phyloP scores from a whole-genome alignment of 2,888 invertebrate genomes.

The Drosophila nr. perissopoda region DNA sequence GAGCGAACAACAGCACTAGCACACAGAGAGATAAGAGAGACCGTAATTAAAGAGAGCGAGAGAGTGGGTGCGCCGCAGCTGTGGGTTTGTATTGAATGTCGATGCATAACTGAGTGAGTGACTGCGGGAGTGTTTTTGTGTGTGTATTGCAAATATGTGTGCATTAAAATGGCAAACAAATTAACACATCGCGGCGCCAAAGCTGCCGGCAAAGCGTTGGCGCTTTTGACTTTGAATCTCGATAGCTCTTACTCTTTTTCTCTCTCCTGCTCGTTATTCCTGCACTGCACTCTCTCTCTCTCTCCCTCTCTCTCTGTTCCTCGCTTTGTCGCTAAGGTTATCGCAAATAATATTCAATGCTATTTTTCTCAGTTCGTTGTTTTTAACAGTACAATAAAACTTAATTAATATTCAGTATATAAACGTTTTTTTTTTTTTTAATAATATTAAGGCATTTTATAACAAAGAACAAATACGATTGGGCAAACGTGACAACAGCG shows the following conservation, averaged over 20 bases:
- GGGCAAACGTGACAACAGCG: not conserved
- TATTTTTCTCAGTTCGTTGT: conserved; percentile 37
- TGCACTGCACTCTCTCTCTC: not conserved
- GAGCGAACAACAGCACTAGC: not conserved
- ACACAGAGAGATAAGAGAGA: not conserved
- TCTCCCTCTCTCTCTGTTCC: conserved; percentile 10
- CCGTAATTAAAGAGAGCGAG: conserved; percentile 2
- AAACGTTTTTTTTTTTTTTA: not conserved
- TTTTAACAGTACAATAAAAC: conserved; percentile 47
- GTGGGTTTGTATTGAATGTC: conserved; percentile 22
- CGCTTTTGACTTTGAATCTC: conserved; percentile 39
- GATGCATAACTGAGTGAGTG: conserved; percentile 1
- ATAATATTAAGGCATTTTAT: conserved; percentile 43
- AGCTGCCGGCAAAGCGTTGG: conserved; percentile 39
- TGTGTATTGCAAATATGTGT: conserved; percentile 16
- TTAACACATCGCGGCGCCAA: conserved; percentile 74
- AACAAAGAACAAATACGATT: conserved; percentile 12
- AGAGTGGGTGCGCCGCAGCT: conserved; percentile 46
- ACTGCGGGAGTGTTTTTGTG: not conserved
- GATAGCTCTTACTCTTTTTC: conserved; percentile 11
- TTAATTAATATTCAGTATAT: conserved; percentile 29
- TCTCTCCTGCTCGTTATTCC: conserved; percentile 2
- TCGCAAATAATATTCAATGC: conserved; percentile 64
- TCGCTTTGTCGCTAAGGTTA: conserved; percentile 59
- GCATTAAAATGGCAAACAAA: conserved; percentile 68